phyloP scores from a whole-genome alignment of 2,888 invertebrate genomes.

The Dynastes tityus region DNA sequence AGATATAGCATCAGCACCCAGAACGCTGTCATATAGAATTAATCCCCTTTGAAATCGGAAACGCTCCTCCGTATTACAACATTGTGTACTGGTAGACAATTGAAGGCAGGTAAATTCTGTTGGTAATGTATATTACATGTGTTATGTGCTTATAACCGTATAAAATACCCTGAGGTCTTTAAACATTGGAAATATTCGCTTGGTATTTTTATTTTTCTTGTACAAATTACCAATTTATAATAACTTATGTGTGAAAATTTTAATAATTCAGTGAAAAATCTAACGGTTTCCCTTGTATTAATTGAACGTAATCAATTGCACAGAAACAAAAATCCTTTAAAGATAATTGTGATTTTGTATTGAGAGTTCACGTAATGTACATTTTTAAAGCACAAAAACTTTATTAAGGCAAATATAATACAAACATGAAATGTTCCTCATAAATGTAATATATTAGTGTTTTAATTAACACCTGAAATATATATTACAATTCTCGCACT shows the following conservation, averaged over 20 bases:
- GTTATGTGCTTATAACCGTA: slow-evolving; percentile 11
- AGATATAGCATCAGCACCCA: neutral
- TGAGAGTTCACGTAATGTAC: no score
- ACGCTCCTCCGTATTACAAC: slow-evolving; percentile 21
- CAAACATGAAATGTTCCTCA: no score
- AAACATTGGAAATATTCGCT: neutral
- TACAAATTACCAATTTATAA: neutral
- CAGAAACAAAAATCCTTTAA: no score
- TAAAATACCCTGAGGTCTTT: neutral
- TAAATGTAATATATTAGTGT: no score
- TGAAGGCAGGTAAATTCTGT: slow-evolving; percentile 3
- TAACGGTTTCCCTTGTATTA: neutral
- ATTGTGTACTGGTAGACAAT: slow-evolving; percentile 28
- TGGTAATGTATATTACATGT: slow-evolving; percentile 14
- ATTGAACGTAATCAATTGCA: no score
- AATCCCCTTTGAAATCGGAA: slow-evolving; percentile 32
- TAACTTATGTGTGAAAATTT: neutral
- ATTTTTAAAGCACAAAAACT: no score
- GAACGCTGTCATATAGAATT: slow-evolving; percentile 17
- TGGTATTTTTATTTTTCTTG: neutral
- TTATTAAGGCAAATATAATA: no score
- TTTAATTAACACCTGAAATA: no score
- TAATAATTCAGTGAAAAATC: neutral
- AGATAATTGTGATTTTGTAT: no score
- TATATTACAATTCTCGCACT: no score